Base-by-base conservation (phyloP, 2,888 invertebrate genomes). In the Drosophila mimetica region DNA sequence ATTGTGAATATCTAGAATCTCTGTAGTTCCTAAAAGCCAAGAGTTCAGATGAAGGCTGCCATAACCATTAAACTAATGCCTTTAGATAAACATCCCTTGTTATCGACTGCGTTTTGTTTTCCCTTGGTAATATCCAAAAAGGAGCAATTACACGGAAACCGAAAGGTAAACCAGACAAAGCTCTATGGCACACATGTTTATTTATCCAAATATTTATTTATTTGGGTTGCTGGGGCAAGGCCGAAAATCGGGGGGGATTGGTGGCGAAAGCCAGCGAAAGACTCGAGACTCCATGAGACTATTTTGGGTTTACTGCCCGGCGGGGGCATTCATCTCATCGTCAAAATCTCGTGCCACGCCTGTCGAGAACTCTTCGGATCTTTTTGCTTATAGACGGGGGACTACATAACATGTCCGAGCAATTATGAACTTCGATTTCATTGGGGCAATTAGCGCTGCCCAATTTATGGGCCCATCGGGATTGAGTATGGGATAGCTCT, bases 171-270 rank as follows among this genome's bases (percentile, higher is more conserved):
- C 64, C 22, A 60, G 47, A 53, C 54, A 36, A 18, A 44, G 34
- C 57, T 57, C 57, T 44, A 42, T 42, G 37, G 28, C 57, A 44
- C 67, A 50, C 54, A 72, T 76, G 79, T 71, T 71, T 63, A 63
- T 74, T 71, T 83, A 80, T 83, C 73, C 78, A 86, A 83, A 86
- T 83, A 83, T 86, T 83, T 83, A 80, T 83, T 70, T 73, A 76
- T 73, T 55, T 77, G 53, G 67, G 50, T 51, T 58, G 47, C 37
- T 53, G 41, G 54, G 52, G 53, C 80, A 79, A 83, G 79, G 83
- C 79, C 83, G 77, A 64, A 47, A 54, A 46, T 13, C 13, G 41
- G 46, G n/a, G 46, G 41, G 16, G 52, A 28, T 36, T 3, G 34
- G 18, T 16, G n/a, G 16, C 18, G 44, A 37, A 25, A 25, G 59